Evolutionary conservation across 2,888 invertebrate species (phyloP).

Genomic region (Callimorpha dominula): DNA sequence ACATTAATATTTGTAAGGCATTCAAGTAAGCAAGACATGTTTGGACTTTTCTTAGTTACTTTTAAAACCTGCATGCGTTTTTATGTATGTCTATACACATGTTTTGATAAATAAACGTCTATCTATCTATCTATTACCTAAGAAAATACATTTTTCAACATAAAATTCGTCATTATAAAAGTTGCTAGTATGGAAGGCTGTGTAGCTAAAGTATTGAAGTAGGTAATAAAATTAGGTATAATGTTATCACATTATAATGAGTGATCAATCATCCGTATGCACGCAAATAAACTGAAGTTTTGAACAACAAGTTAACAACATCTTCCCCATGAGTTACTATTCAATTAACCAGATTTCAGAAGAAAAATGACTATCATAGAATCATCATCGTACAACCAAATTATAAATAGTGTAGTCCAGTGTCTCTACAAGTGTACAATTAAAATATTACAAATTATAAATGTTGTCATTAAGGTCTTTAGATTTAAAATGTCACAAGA

Average conservation of each 20-base stretch:
- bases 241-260: constrained; percentile 16
- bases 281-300: constrained; percentile 35
- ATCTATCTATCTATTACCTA: too few species aligned
- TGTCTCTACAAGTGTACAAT: not conserved
- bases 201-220: not conserved
- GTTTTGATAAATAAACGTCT: too few species aligned
- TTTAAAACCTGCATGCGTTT: too few species aligned
- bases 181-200: not conserved
- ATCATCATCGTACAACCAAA: not conserved
- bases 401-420: not conserved
- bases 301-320: constrained; percentile 17
- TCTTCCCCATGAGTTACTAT: not conserved
- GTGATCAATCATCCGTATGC: constrained; percentile 38
- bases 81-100: too few species aligned
- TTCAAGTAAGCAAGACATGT: too few species aligned
- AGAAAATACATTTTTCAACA: not conserved
- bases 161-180: not conserved
- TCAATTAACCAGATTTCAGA: not conserved
- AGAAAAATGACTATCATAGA: too few species aligned
- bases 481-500: too few species aligned
- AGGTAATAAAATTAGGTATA: not conserved
- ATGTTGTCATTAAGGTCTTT: too few species aligned
- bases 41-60: too few species aligned
- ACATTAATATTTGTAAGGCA: too few species aligned
- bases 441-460: not conserved